A percentile compares a stretch with the other conserved stretches of the same genome.
phyloP scores from a whole-genome alignment of 2,797 vertebrate genomes.

The Sebastes aleutianus region DNA sequence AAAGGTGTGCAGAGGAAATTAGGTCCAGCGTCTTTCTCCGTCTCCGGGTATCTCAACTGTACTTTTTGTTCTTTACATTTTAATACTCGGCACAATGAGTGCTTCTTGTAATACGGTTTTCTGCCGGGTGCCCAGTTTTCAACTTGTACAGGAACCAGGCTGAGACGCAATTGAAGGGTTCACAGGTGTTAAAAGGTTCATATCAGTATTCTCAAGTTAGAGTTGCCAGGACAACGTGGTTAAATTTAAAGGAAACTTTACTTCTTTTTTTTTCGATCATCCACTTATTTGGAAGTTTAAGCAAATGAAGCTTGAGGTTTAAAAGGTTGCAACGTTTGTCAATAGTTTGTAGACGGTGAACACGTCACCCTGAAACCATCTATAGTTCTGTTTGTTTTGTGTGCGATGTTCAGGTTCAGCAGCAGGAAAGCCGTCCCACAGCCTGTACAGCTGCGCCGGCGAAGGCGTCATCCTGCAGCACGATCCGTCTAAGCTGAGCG shows the following conservation, averaged over 20 bases:
- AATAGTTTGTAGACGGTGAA: too few relatives aligned
- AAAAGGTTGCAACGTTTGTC: too few relatives aligned
- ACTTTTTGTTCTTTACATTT: background rate
- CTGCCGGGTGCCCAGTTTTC: background rate
- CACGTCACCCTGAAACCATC: background rate
- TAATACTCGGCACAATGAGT: background rate
- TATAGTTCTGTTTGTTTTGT: background rate
- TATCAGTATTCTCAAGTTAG: background rate
- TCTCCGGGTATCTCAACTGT: background rate
- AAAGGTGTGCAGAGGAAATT: background rate
- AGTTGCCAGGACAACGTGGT: background rate
- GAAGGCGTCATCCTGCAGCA: conserved; percentile 94
- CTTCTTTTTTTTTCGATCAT: too few relatives aligned
- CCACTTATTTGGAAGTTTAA: too few relatives aligned
- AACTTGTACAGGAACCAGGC: background rate
- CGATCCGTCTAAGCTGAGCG: conserved; percentile 87
- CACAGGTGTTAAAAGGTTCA: too few relatives aligned
- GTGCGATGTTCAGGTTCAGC: conserved; percentile 73
- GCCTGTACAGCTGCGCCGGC: conserved; percentile 94
- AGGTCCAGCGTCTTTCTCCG: background rate
- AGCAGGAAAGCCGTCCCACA: conserved; percentile 81
- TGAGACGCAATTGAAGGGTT: background rate
- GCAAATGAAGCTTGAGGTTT: too few relatives aligned
- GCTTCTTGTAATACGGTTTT: background rate
- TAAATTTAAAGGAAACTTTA: background rate